Evolutionary conservation across 2,888 invertebrate species (phyloP), one percentile per base, ranked within the genome.

Genomic region (Synergus laeviventris): DNA sequence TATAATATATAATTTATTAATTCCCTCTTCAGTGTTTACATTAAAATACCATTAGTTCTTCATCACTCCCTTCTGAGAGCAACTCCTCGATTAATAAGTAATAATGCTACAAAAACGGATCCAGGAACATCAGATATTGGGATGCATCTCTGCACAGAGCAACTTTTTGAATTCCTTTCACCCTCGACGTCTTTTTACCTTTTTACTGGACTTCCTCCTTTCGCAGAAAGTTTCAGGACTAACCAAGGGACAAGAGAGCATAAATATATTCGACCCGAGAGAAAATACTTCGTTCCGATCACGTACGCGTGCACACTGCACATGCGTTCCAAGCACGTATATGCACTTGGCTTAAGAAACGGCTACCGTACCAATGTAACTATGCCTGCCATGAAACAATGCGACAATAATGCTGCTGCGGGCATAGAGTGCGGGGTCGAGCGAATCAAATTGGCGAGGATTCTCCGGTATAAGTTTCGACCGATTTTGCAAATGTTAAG

Each of bases 391-490:
- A 49, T 66, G 45, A 66, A 66, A 66, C 66, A 66, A 66, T 70
- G 31, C 70, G 49, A 70, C 49, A 49, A 70, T 70, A 24, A 49
- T 70, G 70, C 49, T 49, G n/a, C 49, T 70, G 49, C 49, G 70
- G 70, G 45, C n/a, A 70, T 31, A 49, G 45, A 70, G 70, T 75
- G 79, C 60, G 74, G 84, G 84, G 82, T 88, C 84, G 82, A 86
- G 85, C 87, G 86, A 84, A 84, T 84, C 86, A 84, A 89, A 89
- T 88, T 31, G 74, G 60, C 70, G 31, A 49, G 76, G 59, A 64
- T 70, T 36, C 64, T 75, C 80, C 76, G 74, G 84, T n/a, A 78
- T 79, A 88, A 86, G 78, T 87, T 79, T 81, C 78, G 82, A 81
- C 84, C 62, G 11, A 64, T 75, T 64, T 73, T 45, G 64, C 56